Base-by-base conservation (phyloP, 2,888 invertebrate species). In the Gari tellinella region DNA sequence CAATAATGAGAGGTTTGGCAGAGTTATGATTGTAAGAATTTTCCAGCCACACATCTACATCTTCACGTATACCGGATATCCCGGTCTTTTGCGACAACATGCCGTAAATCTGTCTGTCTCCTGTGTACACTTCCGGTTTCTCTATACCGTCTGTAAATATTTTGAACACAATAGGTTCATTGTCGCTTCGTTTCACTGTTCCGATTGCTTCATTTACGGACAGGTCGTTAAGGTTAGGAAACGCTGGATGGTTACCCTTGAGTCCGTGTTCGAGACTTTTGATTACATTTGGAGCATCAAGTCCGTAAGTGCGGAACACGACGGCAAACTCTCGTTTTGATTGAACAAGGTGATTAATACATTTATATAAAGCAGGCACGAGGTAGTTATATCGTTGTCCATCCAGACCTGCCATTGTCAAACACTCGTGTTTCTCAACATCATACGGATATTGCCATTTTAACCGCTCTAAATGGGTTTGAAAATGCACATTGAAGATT, bases 1-100 rank as follows among this genome's bases (percentile, higher is more conserved):
- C 90, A 5, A 91, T 81, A 85, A 90, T 91, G 40, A 90, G 72
- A 0, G 91, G 91, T 80, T 92, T 92, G 7, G 88, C 88, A 1
- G 86, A 79, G 5, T 72, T 62, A 73, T 88, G 88, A 63, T 86
- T 75, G 75, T 90, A 92, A 26, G 82, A 72, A 64, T 90, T 77
- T 5, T 83, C 70, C 58, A 90, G 88, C 91, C 91, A 92, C 63
- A 81, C 82, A 8, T 53, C 58, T 66, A 91, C 91, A 68, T 92
- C 91, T 69, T 92, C 92, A 52, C 86, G 83, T 61, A 85, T 90
- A 8, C 86, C 91, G 14, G 82, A 76, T 23, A 91, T 86, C 0
- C 92, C 92, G 31, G 79, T 68, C 1, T 76, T 77, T 15, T 75
- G 45, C 19, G 79, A 85, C 57, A 91, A 64, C 75, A 87, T 80